These are phyloP conservation scores for Sphaeramia orbicularis DNA, from an alignment of 2,797 vertebrate species.

Conservation along the genomic window DNA sequence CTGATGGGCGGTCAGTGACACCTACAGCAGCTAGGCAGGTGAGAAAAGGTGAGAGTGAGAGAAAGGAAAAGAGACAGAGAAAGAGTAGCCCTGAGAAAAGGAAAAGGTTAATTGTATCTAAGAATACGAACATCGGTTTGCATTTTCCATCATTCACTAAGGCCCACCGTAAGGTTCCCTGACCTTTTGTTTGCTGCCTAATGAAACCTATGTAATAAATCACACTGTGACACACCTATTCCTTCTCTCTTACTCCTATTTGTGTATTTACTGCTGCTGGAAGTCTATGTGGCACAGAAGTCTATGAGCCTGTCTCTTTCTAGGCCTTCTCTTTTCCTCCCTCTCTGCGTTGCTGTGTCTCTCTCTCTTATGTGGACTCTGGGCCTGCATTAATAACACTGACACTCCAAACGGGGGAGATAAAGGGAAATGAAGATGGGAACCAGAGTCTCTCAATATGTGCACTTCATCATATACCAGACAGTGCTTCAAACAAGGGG, in stretches of 20 bases:
- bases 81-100: slow-evolving; percentile 42
- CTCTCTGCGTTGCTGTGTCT: slow-evolving; percentile 19
- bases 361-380: slow-evolving; percentile 54
- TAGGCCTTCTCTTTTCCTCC: slow-evolving; percentile 32
- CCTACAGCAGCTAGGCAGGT: slow-evolving; percentile 18
- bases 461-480: slow-evolving; percentile 77
- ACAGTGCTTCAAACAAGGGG: slow-evolving; percentile 56
- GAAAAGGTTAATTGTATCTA: slow-evolving; percentile 85
- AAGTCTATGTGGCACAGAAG: slow-evolving; percentile 57
- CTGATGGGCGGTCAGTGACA: slow-evolving; percentile 37
- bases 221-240: slow-evolving; percentile 57
- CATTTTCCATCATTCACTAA: slow-evolving; percentile 75
- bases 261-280: slow-evolving; percentile 63
- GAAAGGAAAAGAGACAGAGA: slow-evolving; percentile 14
- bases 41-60: slow-evolving; percentile 34
- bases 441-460: slow-evolving; percentile 79
- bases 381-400: slow-evolving; percentile 79
- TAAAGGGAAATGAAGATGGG: slow-evolving; percentile 82
- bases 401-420: slow-evolving; percentile 74
- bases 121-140: slow-evolving; percentile 81
- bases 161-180: slow-evolving; percentile 72
- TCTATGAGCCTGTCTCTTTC: slow-evolving; percentile 28
- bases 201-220: slow-evolving; percentile 81
- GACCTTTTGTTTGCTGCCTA: slow-evolving; percentile 82
- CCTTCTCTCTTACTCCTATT: slow-evolving; percentile 47